Base-by-base conservation (phyloP, 2,113 vertebrate species). In the Sturnira hondurensis region DNA sequence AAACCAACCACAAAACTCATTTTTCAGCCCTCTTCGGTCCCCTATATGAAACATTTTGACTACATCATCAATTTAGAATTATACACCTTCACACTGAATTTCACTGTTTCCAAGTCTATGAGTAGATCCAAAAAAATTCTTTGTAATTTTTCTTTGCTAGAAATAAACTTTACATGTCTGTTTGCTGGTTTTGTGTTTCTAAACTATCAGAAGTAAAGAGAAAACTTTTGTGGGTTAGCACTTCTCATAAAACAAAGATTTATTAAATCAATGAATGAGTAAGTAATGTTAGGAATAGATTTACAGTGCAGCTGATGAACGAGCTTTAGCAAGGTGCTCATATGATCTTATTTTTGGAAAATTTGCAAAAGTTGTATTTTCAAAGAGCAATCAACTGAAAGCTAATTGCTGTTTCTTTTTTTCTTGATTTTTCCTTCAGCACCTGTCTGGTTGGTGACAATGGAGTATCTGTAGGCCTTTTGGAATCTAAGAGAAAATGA, bases 1-100 rank as follows among this genome's bases (percentile, higher is more conserved):
- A 98, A 98, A 96, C 68, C 89, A 95, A 96, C 86, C 84, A 94
- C 96, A 81, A 90, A 91, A 96, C 97, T 86, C 31, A 97, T 97
- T 97, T 97, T 97, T 97, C 58, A 76, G n/a, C 87, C 67, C 50
- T 94, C 43, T 73, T 93, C 70, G 77, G 56, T 94, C 91, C 31
- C 77, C 22, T 94, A 77, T 41, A 5, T 87, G 97, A 97, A 98
- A 93, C 47, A 77, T 36, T 98, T 98, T 95, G 85, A 86, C 63
- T 73, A 67, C 38, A 58, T 83, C 97, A 96, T 97, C 96, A 97
- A 80, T 97, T 95, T 96, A 92, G 92, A 97, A 78, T 96, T 95
- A 95, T 58, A 94, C 14, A 93, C n/a, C 67, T 97, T 86, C 96
- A 95, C 24, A 20, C 71, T 82, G 61, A 54, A 88, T 97, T 96